Evolutionary conservation across 2,113 vertebrate genomes (phyloP), one percentile per base, ranked within the genome.

Genomic region (Rissa tridactyla): DNA sequence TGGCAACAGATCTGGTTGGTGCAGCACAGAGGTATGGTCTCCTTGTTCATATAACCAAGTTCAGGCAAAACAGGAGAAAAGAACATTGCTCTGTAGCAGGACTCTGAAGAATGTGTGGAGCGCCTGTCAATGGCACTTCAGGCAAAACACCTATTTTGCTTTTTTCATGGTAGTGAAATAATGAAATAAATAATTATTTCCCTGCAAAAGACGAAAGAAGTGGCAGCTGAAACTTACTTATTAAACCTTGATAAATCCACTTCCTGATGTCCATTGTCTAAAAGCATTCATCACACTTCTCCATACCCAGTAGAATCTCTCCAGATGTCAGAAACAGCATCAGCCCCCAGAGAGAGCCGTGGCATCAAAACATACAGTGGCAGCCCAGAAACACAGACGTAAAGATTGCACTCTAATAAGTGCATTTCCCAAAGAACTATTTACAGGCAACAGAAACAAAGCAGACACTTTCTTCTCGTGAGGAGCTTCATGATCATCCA

Each of bases 1-100:
- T 95, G 79, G 90, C 90, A 96, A 94, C 58, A 92, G 86, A 94
- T 51, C 47, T 47, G 52, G 23, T 47, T 90, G 55, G 86, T 77
- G 79, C 88, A 88, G 68, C 54, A 14, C 57, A 80, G 12, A 75
- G 54, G 75, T 51, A n/a, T 17, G 51, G 91, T 78, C 86, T 82
- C 22, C 47, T 88, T 72, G 36, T 60, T 90, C 40, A 52, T 19
- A 34, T 29, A 91, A 93, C 54, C 30, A 71, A 70, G 81, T 61
- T 58, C n/a, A 49, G 92, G 72, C 42, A 76, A 73, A 83, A 82
- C 0, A 75, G 88, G 58, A 71, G 38, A 61, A 38, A 34, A 79
- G 27, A 36, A 4, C 44, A 65, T 55, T 76, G 42, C 29, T 71
- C 8, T 60, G 44, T 22, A 58, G 73, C 75, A 82, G 36, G 61